Conservation (phyloP, 2,888 invertebrate species). For the Baronia brevicornis region DNA sequence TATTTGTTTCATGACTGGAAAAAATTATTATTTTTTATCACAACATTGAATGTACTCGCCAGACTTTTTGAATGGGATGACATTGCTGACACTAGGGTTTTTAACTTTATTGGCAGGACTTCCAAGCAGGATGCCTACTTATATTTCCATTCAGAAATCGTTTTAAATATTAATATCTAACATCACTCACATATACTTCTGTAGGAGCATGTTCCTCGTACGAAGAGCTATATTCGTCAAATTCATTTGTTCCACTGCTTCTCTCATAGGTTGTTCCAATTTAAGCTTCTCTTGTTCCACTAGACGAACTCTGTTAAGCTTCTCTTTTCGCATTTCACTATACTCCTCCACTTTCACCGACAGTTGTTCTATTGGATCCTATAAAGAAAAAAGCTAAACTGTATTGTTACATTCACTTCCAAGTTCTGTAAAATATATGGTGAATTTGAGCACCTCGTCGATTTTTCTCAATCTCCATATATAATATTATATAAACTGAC, state of each 20-base stretch:
- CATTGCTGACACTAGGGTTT: too few relatives aligned
- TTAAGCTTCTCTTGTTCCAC: constrained; percentile 86
- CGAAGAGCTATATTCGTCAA: constrained; percentile 84
- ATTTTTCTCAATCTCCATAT: constrained; percentile 1
- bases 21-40: constrained; percentile 3
- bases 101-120: too few relatives aligned
- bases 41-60: not conserved
- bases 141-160: not conserved
- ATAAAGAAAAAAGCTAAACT: constrained; percentile 19
- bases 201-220: constrained; percentile 81
- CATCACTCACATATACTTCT: constrained; percentile 78
- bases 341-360: constrained; percentile 82
- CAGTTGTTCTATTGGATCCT: constrained; percentile 87
- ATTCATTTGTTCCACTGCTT: constrained; percentile 85
- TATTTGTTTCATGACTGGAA: constrained; percentile 71
- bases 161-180: not conserved
- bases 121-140: too few relatives aligned
- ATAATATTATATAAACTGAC: too few relatives aligned
- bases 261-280: constrained; percentile 85
- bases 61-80: too few relatives aligned
- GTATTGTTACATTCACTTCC: too few relatives aligned
- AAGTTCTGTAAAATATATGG: too few relatives aligned
- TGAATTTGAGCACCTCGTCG: too few relatives aligned
- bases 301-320: constrained; percentile 88
- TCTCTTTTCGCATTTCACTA: constrained; percentile 84